Evolutionary conservation across 2,113 vertebrate species (phyloP).

Genomic region (Apaloderma vittatum): DNA sequence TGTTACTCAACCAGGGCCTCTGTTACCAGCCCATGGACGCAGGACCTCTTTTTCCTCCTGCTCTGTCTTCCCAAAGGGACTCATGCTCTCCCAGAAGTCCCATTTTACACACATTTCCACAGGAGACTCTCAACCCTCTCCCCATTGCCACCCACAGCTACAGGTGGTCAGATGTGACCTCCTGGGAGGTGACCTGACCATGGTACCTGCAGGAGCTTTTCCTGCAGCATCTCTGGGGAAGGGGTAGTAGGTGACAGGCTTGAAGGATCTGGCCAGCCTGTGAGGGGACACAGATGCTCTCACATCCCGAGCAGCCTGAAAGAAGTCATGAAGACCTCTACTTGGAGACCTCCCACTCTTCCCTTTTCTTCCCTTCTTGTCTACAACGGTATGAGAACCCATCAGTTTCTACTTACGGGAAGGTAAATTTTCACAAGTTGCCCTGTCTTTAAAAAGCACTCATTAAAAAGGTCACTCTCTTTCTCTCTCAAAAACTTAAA

Average conservation of each 20-base stretch:
- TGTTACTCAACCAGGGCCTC: neutral
- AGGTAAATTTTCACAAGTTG: neutral
- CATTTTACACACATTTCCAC: neutral
- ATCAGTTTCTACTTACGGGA: neutral
- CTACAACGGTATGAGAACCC: neutral
- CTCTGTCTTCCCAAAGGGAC: neutral
- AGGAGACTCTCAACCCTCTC: neutral
- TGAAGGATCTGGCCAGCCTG: neutral
- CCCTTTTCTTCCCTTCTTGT: neutral
- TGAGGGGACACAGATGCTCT: neutral
- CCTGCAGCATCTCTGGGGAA: neutral
- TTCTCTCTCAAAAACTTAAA: neutral
- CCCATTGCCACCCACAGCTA: neutral
- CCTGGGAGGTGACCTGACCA: neutral
- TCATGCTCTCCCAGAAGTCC: neutral
- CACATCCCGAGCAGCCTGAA: rapidly evolving
- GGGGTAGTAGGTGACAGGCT: neutral
- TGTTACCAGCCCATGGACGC: neutral
- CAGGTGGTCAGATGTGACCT: neutral
- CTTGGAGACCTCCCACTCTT: neutral
- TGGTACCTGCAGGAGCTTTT: neutral
- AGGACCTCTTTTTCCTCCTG: neutral
- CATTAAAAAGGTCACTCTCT: neutral
- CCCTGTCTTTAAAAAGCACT: neutral
- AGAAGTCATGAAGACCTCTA: neutral